These are phyloP conservation scores for Rallus limicola DNA, from an alignment of 2,113 vertebrate genomes.

Conservation along the genomic window DNA sequence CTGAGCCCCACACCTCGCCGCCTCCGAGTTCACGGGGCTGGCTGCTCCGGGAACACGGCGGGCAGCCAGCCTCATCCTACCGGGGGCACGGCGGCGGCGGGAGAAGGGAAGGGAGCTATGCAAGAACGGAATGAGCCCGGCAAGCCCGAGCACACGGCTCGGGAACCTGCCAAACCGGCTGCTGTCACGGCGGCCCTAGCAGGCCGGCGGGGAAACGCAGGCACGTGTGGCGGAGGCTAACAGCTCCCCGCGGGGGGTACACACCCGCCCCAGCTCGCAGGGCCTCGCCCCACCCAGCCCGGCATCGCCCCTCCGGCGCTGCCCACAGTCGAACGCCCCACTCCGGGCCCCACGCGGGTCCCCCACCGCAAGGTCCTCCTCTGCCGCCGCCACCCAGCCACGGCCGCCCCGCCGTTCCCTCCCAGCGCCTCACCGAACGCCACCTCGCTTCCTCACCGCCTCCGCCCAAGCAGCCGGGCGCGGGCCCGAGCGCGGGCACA, in stretches of 20 bases:
- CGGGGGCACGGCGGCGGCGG: background rate
- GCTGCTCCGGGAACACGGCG: background rate
- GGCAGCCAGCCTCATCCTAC: background rate
- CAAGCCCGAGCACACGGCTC: background rate
- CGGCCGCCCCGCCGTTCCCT: background rate
- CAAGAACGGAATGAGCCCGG: background rate
- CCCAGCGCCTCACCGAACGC: background rate
- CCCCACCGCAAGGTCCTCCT: background rate
- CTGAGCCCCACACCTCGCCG: background rate
- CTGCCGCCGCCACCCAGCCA: background rate
- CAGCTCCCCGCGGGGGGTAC: background rate
- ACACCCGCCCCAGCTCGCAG: background rate
- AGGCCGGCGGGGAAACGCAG: background rate
- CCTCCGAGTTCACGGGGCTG: background rate
- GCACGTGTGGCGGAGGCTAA: background rate
- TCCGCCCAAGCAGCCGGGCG: background rate
- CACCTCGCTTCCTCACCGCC: background rate
- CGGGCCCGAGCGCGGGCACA: background rate
- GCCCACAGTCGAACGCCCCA: background rate
- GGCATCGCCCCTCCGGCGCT: background rate
- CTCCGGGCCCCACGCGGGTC: background rate
- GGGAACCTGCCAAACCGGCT: background rate
- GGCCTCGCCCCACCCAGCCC: background rate
- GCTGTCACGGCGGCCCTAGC: background rate
- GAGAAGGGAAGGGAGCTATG: background rate